Percentiles rank a stretch among this genome's conserved stretches.
phyloP scores from a whole-genome alignment of 2,888 invertebrate genomes.

The Calameuta filiformis region DNA sequence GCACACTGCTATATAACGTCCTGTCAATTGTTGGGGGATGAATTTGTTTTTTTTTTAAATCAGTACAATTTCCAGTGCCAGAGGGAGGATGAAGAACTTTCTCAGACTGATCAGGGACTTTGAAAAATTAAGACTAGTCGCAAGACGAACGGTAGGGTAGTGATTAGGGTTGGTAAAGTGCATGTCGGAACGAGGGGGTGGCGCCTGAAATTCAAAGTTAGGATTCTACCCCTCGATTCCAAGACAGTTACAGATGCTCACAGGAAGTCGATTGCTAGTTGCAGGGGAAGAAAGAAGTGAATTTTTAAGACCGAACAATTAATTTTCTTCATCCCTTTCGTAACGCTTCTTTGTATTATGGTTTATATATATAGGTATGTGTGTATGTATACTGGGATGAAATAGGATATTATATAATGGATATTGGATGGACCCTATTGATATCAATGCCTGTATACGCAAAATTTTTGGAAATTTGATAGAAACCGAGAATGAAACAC shows the following conservation, averaged over 20 bases:
- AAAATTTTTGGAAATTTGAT: not conserved
- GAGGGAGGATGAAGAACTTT: not conserved
- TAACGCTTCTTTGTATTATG: not conserved
- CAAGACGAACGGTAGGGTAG: conserved; percentile 35
- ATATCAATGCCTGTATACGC: not conserved
- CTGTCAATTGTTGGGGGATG: not conserved
- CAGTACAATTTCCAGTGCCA: not conserved
- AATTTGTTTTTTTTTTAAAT: not conserved
- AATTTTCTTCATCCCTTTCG: conserved; percentile 13
- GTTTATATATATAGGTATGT: not conserved
- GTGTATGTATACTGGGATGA: not conserved
- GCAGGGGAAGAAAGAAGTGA: conserved; percentile 16
- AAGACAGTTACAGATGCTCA: conserved; percentile 24
- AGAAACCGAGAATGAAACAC: not conserved
- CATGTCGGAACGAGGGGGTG: conserved; percentile 35
- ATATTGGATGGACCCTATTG: not conserved
- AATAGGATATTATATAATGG: not conserved
- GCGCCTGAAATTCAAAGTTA: conserved; percentile 25
- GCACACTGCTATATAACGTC: not conserved
- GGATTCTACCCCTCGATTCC: conserved; percentile 9
- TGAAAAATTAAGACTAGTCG: conserved; percentile 34
- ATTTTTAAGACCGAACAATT: conserved; percentile 18
- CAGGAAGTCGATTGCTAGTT: conserved; percentile 22
- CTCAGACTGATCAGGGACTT: conserved; percentile 17
- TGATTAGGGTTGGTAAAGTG: conserved; percentile 38